phyloP scores from a whole-genome alignment of 2,113 vertebrate genomes.

The Neodon shergylaensis region DNA sequence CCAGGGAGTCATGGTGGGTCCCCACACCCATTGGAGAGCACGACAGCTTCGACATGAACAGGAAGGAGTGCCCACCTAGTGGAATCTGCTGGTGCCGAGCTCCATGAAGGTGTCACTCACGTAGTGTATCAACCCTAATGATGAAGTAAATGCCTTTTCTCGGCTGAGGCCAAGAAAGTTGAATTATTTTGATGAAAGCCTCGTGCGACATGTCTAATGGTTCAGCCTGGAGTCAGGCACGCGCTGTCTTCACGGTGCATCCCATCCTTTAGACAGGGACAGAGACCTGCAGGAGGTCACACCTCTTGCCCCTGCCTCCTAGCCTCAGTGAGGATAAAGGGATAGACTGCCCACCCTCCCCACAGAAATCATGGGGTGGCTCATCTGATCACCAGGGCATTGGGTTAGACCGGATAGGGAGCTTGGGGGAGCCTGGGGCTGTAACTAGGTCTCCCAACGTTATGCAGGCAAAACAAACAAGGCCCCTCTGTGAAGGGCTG shows the following conservation, averaged over 20 bases:
- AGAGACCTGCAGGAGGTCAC: not conserved
- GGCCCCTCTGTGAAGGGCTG: constrained; percentile 92
- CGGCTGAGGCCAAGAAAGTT: not conserved
- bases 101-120: rapidly evolving
- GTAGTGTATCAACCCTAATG: not conserved
- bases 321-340: not conserved
- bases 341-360: not conserved
- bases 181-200: not conserved
- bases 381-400: not conserved
- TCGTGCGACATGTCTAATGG: not conserved
- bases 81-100: not conserved
- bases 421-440: constrained; percentile 87
- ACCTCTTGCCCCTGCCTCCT: not conserved
- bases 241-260: not conserved
- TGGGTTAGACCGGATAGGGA: constrained; percentile 63
- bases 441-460: constrained; percentile 93
- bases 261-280: not conserved
- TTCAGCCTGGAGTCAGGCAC: not conserved
- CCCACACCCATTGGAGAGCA: not conserved
- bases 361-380: not conserved
- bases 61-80: not conserved
- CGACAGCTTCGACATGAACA: rapidly evolving
- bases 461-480: constrained; percentile 97
- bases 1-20: not conserved
- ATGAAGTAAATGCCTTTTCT: not conserved